These are phyloP conservation scores for Syngnathus acus DNA, from an alignment of 2,797 vertebrate genomes.

Conservation along the genomic window DNA sequence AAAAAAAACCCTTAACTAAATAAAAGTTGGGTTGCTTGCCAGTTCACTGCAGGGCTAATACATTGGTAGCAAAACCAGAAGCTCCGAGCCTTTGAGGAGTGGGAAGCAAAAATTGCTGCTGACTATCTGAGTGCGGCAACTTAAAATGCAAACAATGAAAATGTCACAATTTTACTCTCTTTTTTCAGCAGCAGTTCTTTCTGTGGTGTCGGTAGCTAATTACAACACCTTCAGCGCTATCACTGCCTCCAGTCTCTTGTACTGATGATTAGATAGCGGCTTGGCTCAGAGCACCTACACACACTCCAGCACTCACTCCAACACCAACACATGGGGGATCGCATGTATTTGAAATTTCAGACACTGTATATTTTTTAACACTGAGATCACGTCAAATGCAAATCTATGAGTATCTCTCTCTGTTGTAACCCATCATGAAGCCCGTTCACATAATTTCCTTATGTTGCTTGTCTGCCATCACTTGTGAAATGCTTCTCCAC, in stretches of 20 bases:
- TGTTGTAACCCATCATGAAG: neutral
- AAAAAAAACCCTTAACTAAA: neutral
- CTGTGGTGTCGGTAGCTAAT: constrained; percentile 35
- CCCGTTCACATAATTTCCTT: neutral
- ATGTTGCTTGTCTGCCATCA: neutral
- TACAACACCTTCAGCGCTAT: constrained; percentile 34
- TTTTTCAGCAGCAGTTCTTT: constrained; percentile 26
- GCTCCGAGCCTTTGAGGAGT: neutral
- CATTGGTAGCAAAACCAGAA: neutral
- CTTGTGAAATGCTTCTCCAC: neutral
- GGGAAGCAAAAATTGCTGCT: neutral
- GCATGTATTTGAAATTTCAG: neutral
- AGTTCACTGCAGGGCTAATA: neutral
- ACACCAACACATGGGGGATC: neutral
- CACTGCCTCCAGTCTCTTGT: constrained; percentile 25
- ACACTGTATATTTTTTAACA: neutral
- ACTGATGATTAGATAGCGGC: constrained; percentile 4
- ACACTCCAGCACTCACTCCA: neutral
- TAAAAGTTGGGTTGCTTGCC: neutral
- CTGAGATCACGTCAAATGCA: neutral
- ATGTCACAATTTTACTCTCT: neutral
- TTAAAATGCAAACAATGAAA: constrained; percentile 1
- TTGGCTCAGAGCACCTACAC: constrained; percentile 4
- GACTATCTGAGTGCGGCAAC: neutral
- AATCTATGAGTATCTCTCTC: neutral